phyloP scores from a whole-genome alignment of 2,888 invertebrate species.

The Nemoura dubitans region DNA sequence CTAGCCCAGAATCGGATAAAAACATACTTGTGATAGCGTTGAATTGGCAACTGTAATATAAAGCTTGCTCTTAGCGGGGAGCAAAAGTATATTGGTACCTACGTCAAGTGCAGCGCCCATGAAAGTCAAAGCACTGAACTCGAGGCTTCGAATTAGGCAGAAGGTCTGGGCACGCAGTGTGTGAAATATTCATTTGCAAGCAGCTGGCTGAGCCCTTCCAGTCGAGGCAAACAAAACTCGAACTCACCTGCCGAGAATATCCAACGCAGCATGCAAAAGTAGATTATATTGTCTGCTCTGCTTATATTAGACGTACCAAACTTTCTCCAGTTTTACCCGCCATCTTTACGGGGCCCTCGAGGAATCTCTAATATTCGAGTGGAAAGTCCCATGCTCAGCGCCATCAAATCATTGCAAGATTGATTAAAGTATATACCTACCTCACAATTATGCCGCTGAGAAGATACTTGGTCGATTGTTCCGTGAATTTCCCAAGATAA shows the following conservation, averaged over 20 bases:
- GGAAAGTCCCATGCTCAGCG: neutral
- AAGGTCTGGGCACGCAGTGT: neutral
- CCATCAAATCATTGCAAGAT: neutral
- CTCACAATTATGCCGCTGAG: neutral
- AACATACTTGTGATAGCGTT: neutral
- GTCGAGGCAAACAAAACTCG: neutral
- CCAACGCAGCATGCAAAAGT: neutral
- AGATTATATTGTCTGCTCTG: neutral
- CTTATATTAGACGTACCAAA: neutral
- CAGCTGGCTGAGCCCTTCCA: neutral
- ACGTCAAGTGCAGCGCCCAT: no score
- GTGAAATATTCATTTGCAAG: neutral
- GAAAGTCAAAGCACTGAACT: no score
- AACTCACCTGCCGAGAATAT: neutral
- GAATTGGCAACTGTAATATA: neutral
- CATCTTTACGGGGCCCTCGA: neutral
- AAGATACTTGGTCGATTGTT: neutral
- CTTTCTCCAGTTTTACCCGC: neutral
- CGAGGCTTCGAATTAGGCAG: no score
- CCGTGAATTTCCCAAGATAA: neutral
- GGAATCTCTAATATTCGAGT: neutral
- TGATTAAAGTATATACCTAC: neutral
- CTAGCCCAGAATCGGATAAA: neutral
- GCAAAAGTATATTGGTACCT: neutral
- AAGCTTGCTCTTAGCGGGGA: neutral